Percentiles rank a stretch among this genome's conserved stretches.
phyloP scores from a whole-genome alignment of 2,888 invertebrate species.

The Chymomyza fuscimana region DNA sequence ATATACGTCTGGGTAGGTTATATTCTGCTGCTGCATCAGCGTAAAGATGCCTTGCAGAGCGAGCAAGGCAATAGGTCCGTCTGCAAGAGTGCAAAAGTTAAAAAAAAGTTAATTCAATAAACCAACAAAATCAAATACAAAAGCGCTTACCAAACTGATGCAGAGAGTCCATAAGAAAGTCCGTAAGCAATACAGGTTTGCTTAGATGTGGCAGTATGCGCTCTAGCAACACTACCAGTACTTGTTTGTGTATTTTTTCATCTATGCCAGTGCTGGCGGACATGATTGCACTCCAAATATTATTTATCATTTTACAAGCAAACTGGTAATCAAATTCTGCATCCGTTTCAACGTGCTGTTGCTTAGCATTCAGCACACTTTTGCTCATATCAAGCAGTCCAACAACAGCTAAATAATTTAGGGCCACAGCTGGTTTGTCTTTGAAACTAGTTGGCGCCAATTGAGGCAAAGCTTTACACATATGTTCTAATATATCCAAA shows the following conservation, averaged over 20 bases:
- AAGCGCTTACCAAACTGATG: slow-evolving; percentile 83
- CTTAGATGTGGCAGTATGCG: slow-evolving; percentile 89
- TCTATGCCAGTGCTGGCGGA: slow-evolving; percentile 83
- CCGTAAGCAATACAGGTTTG: slow-evolving; percentile 91
- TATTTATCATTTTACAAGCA: slow-evolving; percentile 83
- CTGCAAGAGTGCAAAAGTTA: slow-evolving; percentile 78
- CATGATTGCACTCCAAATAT: slow-evolving; percentile 84
- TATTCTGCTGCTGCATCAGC: slow-evolving; percentile 93
- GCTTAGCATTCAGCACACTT: slow-evolving; percentile 54
- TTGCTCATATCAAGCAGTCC: slow-evolving; percentile 81
- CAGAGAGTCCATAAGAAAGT: slow-evolving; percentile 94
- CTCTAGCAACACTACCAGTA: slow-evolving; percentile 90
- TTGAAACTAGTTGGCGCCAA: slow-evolving; percentile 82
- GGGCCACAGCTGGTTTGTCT: slow-evolving; percentile 81
- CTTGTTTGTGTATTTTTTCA: slow-evolving; percentile 86
- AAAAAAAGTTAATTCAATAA: not conserved
- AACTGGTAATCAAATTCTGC: slow-evolving; percentile 81
- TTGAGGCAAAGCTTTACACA: slow-evolving; percentile 83
- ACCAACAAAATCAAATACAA: not conserved
- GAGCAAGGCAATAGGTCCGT: slow-evolving; percentile 92
- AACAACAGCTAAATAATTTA: slow-evolving; percentile 84
- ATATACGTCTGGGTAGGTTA: slow-evolving; percentile 97
- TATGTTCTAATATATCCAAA: slow-evolving; percentile 87
- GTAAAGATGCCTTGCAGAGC: slow-evolving; percentile 95
- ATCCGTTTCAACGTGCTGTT: slow-evolving; percentile 74